phyloP scores from a whole-genome alignment of 2,797 vertebrate genomes.

The Sebastes kiyomatsui region DNA sequence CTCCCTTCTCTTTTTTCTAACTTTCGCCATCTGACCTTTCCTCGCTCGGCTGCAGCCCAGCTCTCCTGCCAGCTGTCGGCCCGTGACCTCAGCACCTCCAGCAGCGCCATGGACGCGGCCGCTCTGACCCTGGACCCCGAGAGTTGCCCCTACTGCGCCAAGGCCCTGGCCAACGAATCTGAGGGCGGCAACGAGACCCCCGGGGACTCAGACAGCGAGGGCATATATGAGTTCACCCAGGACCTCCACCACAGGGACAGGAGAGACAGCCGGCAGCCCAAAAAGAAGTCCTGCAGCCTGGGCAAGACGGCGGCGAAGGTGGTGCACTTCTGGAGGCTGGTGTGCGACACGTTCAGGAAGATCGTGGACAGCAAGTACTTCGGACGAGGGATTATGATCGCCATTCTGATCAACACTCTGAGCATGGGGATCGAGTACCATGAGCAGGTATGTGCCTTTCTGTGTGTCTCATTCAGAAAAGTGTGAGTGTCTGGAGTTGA shows the following conservation, averaged over 20 bases:
- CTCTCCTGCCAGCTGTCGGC: conserved; percentile 86
- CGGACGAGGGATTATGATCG: conserved; percentile 96
- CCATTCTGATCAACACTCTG: conserved; percentile 95
- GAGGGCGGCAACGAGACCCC: conserved; percentile 85
- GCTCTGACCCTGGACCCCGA: conserved; percentile 85
- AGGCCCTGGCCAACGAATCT: conserved; percentile 78
- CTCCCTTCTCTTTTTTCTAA: not conserved
- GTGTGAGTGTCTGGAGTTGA: not conserved
- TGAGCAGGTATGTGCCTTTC: conserved; percentile 83
- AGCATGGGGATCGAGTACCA: conserved; percentile 99
- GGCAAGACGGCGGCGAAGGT: conserved; percentile 74
- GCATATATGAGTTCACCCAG: conserved; percentile 92
- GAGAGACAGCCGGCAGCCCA: conserved; percentile 83
- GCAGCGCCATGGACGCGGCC: conserved; percentile 83
- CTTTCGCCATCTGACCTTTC: conserved; percentile 38
- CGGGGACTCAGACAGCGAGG: conserved; percentile 93
- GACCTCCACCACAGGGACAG: conserved; percentile 88
- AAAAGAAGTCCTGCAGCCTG: conserved; percentile 66
- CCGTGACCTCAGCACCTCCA: conserved; percentile 83
- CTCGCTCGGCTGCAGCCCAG: conserved; percentile 76
- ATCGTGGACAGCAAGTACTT: conserved; percentile 99
- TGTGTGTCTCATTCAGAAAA: not conserved
- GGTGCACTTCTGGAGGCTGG: conserved; percentile 90
- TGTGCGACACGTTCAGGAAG: conserved; percentile 92
- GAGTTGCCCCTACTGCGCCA: conserved; percentile 92